A percentile compares a stretch with the other conserved stretches of the same genome.
phyloP scores from a whole-genome alignment of 1,140 invertebrate genomes.

The Ips nitidus region DNA sequence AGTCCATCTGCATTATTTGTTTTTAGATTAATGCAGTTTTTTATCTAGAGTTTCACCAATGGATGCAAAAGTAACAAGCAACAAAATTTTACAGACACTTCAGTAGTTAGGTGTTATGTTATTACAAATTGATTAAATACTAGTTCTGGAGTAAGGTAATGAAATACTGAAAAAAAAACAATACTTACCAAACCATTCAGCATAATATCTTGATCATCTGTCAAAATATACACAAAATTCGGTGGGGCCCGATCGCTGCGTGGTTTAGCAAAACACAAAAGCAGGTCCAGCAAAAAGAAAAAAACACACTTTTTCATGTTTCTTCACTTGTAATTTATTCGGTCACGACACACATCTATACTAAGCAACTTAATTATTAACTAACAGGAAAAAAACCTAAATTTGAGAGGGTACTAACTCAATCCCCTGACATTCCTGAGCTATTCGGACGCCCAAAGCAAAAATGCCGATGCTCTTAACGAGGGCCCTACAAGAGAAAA shows the following conservation, averaged over 20 bases:
- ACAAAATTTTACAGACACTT: no score
- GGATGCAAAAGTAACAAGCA: no score
- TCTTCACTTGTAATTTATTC: slow-evolving; percentile 32
- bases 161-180: no score
- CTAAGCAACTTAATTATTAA: not conserved
- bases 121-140: no score
- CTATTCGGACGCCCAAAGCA: slow-evolving; percentile 65
- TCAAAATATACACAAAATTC: slow-evolving; percentile 80
- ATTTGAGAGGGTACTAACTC: slow-evolving; percentile 55
- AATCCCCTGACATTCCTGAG: slow-evolving; percentile 66
- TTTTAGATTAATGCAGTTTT: no score
- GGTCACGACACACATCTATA: slow-evolving; percentile 9
- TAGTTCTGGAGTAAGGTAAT: no score
- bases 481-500: slow-evolving; percentile 61
- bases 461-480: slow-evolving; percentile 71
- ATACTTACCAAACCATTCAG: slow-evolving; percentile 73
- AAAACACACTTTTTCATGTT: slow-evolving; percentile 35
- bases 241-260: slow-evolving; percentile 17
- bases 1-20: no score
- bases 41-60: no score
- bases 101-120: no score
- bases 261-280: slow-evolving; percentile 4
- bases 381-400: slow-evolving; percentile 21
- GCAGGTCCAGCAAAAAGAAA: slow-evolving; percentile 24
- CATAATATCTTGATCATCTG: slow-evolving; percentile 83